These are phyloP conservation scores for Sisor rabdophorus DNA, from an alignment of 2,113 vertebrate species.

Conservation along the genomic window DNA sequence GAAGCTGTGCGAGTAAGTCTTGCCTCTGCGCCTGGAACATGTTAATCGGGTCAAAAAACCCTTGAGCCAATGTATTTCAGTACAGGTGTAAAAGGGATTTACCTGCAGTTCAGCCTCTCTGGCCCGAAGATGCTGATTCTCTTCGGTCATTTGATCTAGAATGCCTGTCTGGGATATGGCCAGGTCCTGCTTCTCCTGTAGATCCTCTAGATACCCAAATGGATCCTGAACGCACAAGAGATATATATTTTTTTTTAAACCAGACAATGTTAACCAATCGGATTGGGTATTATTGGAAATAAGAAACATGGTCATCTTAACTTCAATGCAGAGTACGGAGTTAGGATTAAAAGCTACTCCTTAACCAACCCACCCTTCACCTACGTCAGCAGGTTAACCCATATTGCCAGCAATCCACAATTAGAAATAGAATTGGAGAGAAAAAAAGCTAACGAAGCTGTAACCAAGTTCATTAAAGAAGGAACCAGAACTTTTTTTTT, in stretches of 20 bases:
- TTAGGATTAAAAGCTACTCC: not conserved
- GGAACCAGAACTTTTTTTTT: too few species aligned
- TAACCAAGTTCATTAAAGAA: conserved; percentile 49
- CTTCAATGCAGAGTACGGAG: not conserved
- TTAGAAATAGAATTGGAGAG: not conserved
- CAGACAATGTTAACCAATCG: not conserved
- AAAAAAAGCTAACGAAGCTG: conserved; percentile 19
- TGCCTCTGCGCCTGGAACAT: conserved; percentile 70
- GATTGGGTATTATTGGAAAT: not conserved
- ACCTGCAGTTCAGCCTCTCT: conserved; percentile 64
- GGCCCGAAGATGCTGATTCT: conserved; percentile 64
- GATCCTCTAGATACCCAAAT: conserved; percentile 50
- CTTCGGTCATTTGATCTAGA: conserved; percentile 62
- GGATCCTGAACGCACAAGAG: conserved; percentile 54
- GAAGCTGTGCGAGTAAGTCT: conserved; percentile 70
- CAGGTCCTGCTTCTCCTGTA: conserved; percentile 57
- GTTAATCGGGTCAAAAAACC: not conserved
- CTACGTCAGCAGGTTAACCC: not conserved
- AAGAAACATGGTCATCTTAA: not conserved
- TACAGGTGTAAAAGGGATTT: conserved; percentile 27
- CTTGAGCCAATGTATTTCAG: not conserved
- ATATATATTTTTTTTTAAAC: conserved; percentile 10
- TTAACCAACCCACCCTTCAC: not conserved
- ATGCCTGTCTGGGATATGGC: conserved; percentile 59
- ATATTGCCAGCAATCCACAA: not conserved